Evolutionary conservation across 1,140 invertebrate species (phyloP).

Genomic region (Homarus americanus): DNA sequence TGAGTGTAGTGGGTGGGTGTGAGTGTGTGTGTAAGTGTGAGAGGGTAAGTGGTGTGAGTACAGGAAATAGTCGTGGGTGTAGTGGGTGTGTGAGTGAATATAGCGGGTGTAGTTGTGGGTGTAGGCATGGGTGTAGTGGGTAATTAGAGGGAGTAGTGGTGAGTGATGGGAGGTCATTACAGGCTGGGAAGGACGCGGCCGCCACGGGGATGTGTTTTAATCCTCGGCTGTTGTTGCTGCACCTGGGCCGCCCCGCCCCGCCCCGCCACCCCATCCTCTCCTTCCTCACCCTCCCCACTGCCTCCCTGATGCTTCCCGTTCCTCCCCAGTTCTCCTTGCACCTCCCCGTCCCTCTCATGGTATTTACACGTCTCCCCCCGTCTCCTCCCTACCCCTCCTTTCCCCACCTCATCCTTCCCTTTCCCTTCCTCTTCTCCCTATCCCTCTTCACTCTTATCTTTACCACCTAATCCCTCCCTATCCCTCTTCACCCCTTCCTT

Average conservation of each 20-base stretch:
- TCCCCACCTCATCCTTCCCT: neutral
- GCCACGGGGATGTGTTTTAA: constrained; percentile 39
- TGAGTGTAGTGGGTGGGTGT: too few species aligned
- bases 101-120: constrained; percentile 16
- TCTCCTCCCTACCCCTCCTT: neutral
- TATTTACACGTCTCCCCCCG: neutral
- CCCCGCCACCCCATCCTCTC: neutral
- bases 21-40: too few species aligned
- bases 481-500: neutral
- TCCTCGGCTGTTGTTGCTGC: constrained; percentile 40
- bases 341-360: neutral
- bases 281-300: neutral
- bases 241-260: constrained; percentile 9
- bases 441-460: neutral
- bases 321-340: neutral
- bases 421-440: neutral
- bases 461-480: neutral
- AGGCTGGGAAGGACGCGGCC: constrained; percentile 30
- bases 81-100: neutral
- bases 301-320: neutral
- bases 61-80: too few species aligned
- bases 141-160: constrained; percentile 42
- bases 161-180: constrained; percentile 54
- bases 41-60: too few species aligned
- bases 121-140: neutral